Percentiles rank a stretch among this genome's conserved stretches.
phyloP scores from a whole-genome alignment of 2,113 vertebrate genomes.

The Murina feae region DNA sequence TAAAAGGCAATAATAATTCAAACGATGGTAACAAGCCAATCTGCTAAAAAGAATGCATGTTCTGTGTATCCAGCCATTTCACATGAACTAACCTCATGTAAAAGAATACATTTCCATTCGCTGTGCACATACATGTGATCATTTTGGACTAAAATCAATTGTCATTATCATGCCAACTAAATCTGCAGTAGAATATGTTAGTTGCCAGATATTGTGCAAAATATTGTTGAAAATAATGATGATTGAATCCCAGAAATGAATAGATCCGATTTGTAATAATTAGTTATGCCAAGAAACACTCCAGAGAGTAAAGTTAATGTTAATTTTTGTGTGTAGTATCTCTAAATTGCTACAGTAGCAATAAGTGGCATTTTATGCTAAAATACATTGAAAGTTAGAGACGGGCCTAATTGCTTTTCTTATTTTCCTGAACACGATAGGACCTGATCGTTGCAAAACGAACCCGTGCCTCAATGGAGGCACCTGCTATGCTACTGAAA shows the following conservation, averaged over 20 bases:
- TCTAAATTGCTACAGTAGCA: conserved; percentile 54
- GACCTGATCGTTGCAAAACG: conserved; percentile 85
- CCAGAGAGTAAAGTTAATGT: conserved; percentile 60
- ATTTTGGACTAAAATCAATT: conserved; percentile 84
- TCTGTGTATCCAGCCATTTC: conserved; percentile 83
- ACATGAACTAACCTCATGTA: conserved; percentile 83
- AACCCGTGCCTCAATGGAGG: conserved; percentile 92
- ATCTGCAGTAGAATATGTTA: conserved; percentile 76
- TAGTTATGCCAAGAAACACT: conserved; percentile 65
- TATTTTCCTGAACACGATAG: conserved; percentile 78
- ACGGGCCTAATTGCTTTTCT: conserved; percentile 21
- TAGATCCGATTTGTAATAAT: conserved; percentile 58
- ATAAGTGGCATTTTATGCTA: conserved; percentile 20
- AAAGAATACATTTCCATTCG: conserved; percentile 83
- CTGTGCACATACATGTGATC: conserved; percentile 82
- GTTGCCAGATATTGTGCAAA: conserved; percentile 64
- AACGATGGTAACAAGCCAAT: conserved; percentile 71
- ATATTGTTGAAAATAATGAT: conserved; percentile 52
- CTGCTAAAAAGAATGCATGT: conserved; percentile 80
- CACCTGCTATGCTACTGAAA: conserved; percentile 87
- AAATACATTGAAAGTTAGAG: background rate
- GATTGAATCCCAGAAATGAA: conserved; percentile 51
- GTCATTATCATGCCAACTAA: conserved; percentile 84
- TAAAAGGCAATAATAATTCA: conserved; percentile 71
- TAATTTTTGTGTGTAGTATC: conserved; percentile 35